Evolutionary conservation across 2,113 vertebrate genomes (phyloP), one percentile per base, ranked within the genome.

Genomic region (Neogobius melanostomus): DNA sequence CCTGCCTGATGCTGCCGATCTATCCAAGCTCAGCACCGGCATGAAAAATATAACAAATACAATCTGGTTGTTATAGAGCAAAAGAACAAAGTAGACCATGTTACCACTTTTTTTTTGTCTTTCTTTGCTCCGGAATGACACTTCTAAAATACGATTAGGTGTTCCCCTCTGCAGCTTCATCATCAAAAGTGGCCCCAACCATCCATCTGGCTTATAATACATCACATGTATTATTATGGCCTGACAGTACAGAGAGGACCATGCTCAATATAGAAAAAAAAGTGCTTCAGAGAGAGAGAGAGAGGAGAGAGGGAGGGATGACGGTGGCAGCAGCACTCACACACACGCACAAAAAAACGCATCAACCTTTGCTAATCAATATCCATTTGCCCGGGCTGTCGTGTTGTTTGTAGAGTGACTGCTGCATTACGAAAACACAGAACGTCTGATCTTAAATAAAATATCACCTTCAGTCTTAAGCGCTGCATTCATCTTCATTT

Each of bases 291-390:
- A 45, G 45, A 57, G 68, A 77, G 68, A 45, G 45, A 57, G 68
- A 66, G 63, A 51, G 44, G 12, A 56, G 64, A 60, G 66, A 43
- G 9, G 16, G 57, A 47, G 50, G 45, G 69, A 72, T 76, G 61
- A 66, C 14, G 65, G 72, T 57, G 64, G 47, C 74, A 66, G 67
- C 43, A 59, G 44, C 52, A 69, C 17, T 59, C 43, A n/a, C 28
- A 36, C 28, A 36, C 28, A 36, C 28, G 28, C 3, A 36, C 28
- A 36, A 36, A 64, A 42, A 67, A 68, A 15, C 65, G 72, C 74
- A 76, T 80, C 79, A 91, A 84, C 81, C 84, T 89, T 89, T 89
- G 86, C 85, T 85, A 93, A 93, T 93, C 91, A 93, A 93, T 93
- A 93, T 92, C 92, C 87, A 92, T 93, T 93, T 91, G 86, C 91